Evolutionary conservation across 1,140 invertebrate species (phyloP), one percentile per base, ranked within the genome.

Genomic region (Fopius arisanus): DNA sequence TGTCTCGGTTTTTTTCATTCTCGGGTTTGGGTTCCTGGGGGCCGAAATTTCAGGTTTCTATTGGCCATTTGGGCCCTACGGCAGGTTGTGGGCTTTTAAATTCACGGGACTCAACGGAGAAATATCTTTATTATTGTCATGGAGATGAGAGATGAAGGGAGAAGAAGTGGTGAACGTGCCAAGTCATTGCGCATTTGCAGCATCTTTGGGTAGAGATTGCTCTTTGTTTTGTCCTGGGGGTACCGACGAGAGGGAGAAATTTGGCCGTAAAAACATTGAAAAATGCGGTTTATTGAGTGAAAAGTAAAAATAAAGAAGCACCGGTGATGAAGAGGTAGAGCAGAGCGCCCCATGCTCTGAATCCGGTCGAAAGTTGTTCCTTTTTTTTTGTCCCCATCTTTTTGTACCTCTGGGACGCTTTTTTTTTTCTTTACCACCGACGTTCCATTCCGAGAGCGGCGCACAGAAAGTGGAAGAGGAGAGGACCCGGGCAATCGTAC

Each of bases 101-200:
- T 83, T 81, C 79, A 78, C 78, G 37, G 14, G 14, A 9, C 16
- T 67, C 29, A 40, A 6, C 40, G 12, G 76, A 79, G 80, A 82
- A 84, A 84, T 84, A 86, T 85, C 85, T 87, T 79, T 86, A 87
- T 87, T 85, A 86, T 87, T 87, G 81, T 87, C 80, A 86, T 85
- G 85, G 82, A 85, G 82, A 87, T 87, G 78, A 82, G 62, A 29
- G 26, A 23, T 31, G 62, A 65, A 33, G n/a, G 28, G 16, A 16
- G 10, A 29, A 69, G 54, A 67, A 70, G 10, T 43, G 9, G 12
- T 14, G 26, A 33, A 65, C 10, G 29, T 65, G 26, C 23, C 23
- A 26, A 59, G 23, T 65, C 10, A 33, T 31, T 65, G 16, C 28
- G n/a, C 16, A 65, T 31, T 54, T 54, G 7, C 16, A 54, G 23